Evolutionary conservation across 2,797 vertebrate genomes (phyloP).

Genomic region (Simalia tracyae): DNA sequence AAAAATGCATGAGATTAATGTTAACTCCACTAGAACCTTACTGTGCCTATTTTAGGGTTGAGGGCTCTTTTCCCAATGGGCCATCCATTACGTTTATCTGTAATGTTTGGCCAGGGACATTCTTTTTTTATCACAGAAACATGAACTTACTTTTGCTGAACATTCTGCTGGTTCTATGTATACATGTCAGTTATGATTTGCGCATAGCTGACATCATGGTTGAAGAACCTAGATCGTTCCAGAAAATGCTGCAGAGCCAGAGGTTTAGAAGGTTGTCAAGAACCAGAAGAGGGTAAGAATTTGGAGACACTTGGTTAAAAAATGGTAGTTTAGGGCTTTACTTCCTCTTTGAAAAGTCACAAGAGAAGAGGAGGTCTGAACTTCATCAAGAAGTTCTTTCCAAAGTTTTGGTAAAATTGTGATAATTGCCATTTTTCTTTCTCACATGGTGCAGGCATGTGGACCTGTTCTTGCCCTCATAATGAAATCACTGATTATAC

Average conservation of each 20-base stretch:
- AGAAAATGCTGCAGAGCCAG: neutral
- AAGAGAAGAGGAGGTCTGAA: neutral
- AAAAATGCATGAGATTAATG: neutral
- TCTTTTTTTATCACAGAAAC: neutral
- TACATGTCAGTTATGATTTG: neutral
- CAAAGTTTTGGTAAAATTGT: neutral
- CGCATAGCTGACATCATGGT: neutral
- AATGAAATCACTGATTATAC: neutral
- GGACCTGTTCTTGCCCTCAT: neutral
- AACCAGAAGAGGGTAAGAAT: neutral
- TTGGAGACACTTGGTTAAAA: neutral
- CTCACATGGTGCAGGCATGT: neutral
- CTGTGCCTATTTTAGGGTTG: slow-evolving; percentile 13
- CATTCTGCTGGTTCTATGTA: neutral
- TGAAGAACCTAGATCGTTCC: neutral
- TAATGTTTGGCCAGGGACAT: neutral
- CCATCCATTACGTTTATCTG: neutral
- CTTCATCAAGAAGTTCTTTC: neutral
- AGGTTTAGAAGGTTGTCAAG: neutral
- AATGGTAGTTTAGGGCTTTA: neutral
- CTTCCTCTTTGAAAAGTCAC: neutral
- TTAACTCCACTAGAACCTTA: neutral
- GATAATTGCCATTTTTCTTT: neutral
- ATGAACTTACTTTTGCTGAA: neutral
- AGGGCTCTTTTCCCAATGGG: neutral